Base-by-base conservation (phyloP, 64 coral and sea anemone genomes). In the Exaiptasia diaphana region DNA sequence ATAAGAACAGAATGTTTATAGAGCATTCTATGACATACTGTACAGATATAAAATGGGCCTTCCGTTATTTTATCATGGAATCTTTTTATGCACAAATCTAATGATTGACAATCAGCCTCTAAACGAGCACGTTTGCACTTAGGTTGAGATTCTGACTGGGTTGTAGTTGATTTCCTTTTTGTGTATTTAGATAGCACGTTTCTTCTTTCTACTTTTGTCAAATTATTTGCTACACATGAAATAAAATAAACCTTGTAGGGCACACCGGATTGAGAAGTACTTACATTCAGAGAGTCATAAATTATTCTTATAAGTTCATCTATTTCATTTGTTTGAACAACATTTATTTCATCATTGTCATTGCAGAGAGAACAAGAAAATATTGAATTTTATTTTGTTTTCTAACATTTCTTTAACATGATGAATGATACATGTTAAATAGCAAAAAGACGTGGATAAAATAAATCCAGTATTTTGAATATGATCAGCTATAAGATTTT, bases 41-140 rank as follows among this genome's bases (percentile, higher is more conserved):
- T 44, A 45, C 83, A 86, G 23, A 86, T 86, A 41, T 48, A 86
- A 63, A 56, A 56, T 49, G 81, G 81, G 5, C 81, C 81, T 83
- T 84, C 46, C 29, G 6, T 56, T 21, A 74, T 73, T 84, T 84
- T 84, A 29, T 79, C 60, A 20, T 57, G 20, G 59, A 78, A 78
- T 32, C 28, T 34, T 57, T 18, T 50, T 27, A 53, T 76, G 21
- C 12, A 71, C 20, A 48, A 74, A 44, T 74, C 71, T 50, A 74
- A 74, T 40, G 15, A 54, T 54, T 58, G 15, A 40, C 11, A 48
- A 38, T 83, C 49, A 33, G 30, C 25, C 32, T 34, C 67, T 26
- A 40, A 24, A 38, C 49, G 27, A 24, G 9, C 25, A 3, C 40
- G 33, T 45, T 71, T 67, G 28, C 13, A 44, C 35, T 36, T 48